Evolutionary conservation across 2,113 vertebrate species (phyloP).

Genomic region (Periophthalmodon schlosseri): DNA sequence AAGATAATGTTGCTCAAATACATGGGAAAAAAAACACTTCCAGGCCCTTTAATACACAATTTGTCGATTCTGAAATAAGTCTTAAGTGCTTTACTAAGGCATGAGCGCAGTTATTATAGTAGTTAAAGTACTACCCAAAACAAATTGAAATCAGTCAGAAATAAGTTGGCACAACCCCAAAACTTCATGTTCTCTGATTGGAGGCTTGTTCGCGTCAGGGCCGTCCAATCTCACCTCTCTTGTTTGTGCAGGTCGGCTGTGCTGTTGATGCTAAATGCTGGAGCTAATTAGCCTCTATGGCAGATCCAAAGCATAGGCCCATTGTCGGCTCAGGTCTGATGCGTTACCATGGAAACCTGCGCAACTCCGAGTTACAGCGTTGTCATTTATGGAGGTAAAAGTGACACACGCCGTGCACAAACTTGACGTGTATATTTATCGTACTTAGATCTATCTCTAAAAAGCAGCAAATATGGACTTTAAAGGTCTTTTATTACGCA

Average conservation of each 20-base stretch:
- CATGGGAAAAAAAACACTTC: too few species aligned
- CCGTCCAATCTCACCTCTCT: slow-evolving; percentile 44
- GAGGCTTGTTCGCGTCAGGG: slow-evolving; percentile 42
- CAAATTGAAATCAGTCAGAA: too few species aligned
- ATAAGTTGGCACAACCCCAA: too few species aligned
- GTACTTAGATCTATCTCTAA: too few species aligned
- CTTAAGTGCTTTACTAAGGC: too few species aligned
- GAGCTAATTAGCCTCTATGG: slow-evolving; percentile 44
- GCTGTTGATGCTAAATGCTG: slow-evolving; percentile 32
- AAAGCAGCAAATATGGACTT: too few species aligned
- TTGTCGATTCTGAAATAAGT: too few species aligned
- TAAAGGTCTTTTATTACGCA: too few species aligned
- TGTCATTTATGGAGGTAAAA: not conserved
- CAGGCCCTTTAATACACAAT: too few species aligned
- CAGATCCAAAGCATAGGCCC: slow-evolving; percentile 20
- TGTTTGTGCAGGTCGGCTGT: slow-evolving; percentile 43
- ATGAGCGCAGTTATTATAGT: too few species aligned
- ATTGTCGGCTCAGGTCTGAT: slow-evolving; percentile 27
- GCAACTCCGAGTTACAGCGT: not conserved
- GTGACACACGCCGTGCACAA: not conserved
- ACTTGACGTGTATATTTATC: not conserved
- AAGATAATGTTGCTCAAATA: too few species aligned
- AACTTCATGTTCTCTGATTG: slow-evolving; percentile 32
- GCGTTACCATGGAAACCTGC: slow-evolving; percentile 25
- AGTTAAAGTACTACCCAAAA: too few species aligned